Evolutionary conservation across 2,888 invertebrate genomes (phyloP).

Genomic region (Pantelozetes paolii): DNA sequence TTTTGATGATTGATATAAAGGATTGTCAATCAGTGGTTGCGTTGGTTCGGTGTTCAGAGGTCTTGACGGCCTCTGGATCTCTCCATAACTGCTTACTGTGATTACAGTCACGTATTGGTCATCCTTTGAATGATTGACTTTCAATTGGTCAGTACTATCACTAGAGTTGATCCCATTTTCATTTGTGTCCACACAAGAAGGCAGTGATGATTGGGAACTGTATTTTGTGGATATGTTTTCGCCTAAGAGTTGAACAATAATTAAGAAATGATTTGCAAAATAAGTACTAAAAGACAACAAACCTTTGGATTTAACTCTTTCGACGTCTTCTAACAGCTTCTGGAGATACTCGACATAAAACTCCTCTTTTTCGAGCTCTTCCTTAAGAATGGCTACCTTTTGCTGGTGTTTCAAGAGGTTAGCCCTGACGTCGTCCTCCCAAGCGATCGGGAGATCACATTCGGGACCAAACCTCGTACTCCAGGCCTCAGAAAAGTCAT

Average conservation of each 20-base stretch:
- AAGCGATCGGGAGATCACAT: conserved; percentile 77
- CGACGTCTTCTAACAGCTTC: conserved; percentile 69
- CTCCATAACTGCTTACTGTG: conserved; percentile 41
- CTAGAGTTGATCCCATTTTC: conserved; percentile 6
- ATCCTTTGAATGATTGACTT: neutral
- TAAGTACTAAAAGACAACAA: neutral
- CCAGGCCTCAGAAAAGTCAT: conserved; percentile 87
- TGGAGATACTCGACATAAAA: conserved; percentile 85
- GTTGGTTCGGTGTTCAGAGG: neutral
- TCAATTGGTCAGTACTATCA: neutral
- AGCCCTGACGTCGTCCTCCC: conserved; percentile 80
- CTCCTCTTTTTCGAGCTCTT: conserved; percentile 83
- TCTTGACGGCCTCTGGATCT: conserved; percentile 23
- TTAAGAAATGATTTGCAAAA: neutral
- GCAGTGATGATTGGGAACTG: neutral
- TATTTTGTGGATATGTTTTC: neutral
- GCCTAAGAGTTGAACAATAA: neutral
- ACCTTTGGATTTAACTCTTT: conserved; percentile 40
- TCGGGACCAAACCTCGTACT: conserved; percentile 77
- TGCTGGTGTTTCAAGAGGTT: conserved; percentile 83
- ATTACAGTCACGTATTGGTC: conserved; percentile 43
- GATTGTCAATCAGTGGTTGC: conserved; percentile 30
- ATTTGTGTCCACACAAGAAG: neutral
- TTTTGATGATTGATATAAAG: conserved; percentile 29
- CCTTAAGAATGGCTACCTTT: conserved; percentile 71